phyloP scores from a whole-genome alignment of 2,888 invertebrate species.

The Drosophila mimica region DNA sequence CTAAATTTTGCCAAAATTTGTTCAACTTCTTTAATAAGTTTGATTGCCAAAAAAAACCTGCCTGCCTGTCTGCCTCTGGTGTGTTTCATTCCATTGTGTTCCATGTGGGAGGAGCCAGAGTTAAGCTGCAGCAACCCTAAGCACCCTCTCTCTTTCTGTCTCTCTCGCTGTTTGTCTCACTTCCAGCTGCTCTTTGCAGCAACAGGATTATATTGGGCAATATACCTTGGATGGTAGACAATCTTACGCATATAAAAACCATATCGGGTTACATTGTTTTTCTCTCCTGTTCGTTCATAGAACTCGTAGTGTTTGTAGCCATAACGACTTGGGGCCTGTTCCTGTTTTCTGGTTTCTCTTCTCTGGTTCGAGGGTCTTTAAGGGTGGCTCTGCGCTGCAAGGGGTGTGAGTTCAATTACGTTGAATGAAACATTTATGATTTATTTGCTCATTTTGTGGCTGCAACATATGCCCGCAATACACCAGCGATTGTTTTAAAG shows the following conservation, averaged over 20 bases:
- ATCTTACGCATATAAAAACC: slow-evolving; percentile 57
- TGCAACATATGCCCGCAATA: slow-evolving; percentile 59
- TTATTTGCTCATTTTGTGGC: slow-evolving; percentile 78
- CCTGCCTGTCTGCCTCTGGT: background rate
- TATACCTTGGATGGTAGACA: slow-evolving; percentile 50
- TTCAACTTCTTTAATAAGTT: slow-evolving; percentile 28
- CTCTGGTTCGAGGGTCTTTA: slow-evolving; percentile 14
- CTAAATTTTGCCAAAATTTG: slow-evolving; percentile 12
- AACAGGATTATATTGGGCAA: slow-evolving; percentile 38
- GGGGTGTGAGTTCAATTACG: slow-evolving; percentile 65
- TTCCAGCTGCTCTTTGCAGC: slow-evolving; percentile 29
- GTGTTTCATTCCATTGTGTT: slow-evolving; percentile 39
- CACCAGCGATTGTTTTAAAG: slow-evolving; percentile 55
- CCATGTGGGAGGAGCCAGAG: slow-evolving; percentile 57
- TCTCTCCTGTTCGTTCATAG: slow-evolving; percentile 54
- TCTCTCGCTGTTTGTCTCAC: background rate
- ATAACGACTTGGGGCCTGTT: slow-evolving; percentile 63
- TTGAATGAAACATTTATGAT: slow-evolving; percentile 74
- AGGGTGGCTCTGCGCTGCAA: slow-evolving; percentile 40
- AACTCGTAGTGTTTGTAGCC: slow-evolving; percentile 60
- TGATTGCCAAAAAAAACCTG: slow-evolving; percentile 3
- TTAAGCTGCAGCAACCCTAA: slow-evolving; percentile 39
- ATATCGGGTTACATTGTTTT: slow-evolving; percentile 66
- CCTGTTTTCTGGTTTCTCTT: slow-evolving; percentile 12
- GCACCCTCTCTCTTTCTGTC: background rate